phyloP scores from a whole-genome alignment of 2,797 vertebrate genomes.

The Cynopterus sphinx region DNA sequence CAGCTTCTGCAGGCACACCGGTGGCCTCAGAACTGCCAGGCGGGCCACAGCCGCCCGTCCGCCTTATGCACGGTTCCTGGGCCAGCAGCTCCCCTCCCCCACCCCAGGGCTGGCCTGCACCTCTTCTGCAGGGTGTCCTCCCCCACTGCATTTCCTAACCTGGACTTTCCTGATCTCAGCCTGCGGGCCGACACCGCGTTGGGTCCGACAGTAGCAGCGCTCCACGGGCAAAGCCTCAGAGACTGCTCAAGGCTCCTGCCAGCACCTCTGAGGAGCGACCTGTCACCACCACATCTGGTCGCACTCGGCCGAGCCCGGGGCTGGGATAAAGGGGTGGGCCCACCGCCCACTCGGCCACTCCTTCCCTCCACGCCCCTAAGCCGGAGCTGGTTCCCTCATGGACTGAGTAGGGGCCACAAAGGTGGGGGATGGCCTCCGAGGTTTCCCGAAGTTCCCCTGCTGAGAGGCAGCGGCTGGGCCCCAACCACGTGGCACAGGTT shows the following conservation, averaged over 20 bases:
- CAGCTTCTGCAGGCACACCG: not conserved
- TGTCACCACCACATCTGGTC: slow-evolving; percentile 30
- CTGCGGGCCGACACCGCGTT: not conserved
- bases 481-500: not conserved
- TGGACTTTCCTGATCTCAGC: not conserved
- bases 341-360: not conserved
- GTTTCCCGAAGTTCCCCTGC: not conserved
- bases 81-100: not conserved
- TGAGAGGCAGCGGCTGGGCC: not conserved
- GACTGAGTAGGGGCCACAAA: not conserved
- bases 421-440: not conserved
- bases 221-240: not conserved
- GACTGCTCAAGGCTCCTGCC: not conserved
- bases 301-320: not conserved
- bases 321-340: not conserved
- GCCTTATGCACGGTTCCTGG: not conserved
- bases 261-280: not conserved
- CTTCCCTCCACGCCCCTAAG: not conserved
- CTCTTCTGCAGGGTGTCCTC: not conserved
- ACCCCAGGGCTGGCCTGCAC: not conserved
- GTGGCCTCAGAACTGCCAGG: not conserved
- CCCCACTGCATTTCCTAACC: not conserved
- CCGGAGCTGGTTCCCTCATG: not conserved
- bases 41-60: not conserved
- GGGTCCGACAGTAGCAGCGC: not conserved